Evolutionary conservation across 2,888 invertebrate genomes (phyloP), one percentile per base, ranked within the genome.

Genomic region (Machimus rusticus): DNA sequence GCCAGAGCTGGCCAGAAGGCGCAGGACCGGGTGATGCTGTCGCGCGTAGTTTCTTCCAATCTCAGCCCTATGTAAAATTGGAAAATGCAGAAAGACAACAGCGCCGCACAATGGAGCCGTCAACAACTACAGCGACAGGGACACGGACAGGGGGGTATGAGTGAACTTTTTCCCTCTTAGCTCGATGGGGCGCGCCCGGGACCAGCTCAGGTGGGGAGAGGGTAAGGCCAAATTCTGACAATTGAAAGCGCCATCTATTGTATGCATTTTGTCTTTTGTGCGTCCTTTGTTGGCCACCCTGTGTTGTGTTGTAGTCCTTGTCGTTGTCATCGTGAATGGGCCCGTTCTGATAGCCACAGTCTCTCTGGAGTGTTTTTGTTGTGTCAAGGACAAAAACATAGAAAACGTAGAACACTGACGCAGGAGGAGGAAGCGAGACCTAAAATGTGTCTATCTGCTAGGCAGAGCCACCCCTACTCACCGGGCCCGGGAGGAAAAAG

Each of bases 161-260:
- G 74, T 34, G 34, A 81, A 55, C 46, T 55, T 43, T 28, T 81
- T 81, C 55, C 81, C 81, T 81, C 34, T 81, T 81, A 55, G 81
- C 12, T 51, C 8, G 81, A 39, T 12, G 57, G 31, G 34, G 66
- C 23, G 28, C 43, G 14, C 43, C 3, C 12, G 19, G 23, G 57
- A 3, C 12, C 9, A 39, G 37, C 12, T 6, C n/a, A 28, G 28
- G 4, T 5, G 23, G 1, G 4, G 12, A 28, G 23, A 2, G 12
- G 84, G 84, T 39, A 74, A 66, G 84, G 57, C 39, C 57, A 84
- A 84, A 66, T 84, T 84, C 84, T 84, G 84, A 85, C 87, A 84
- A 87, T 87, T 87, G 87, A 85, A 85, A 87, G 85, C 87, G 66
- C 85, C 85, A 87, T 85, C 85, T 66, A 85, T 87, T 87, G 84